These are phyloP conservation scores for Apodemia zela DNA, from an alignment of 2,888 invertebrate genomes.

Conservation along the genomic window DNA sequence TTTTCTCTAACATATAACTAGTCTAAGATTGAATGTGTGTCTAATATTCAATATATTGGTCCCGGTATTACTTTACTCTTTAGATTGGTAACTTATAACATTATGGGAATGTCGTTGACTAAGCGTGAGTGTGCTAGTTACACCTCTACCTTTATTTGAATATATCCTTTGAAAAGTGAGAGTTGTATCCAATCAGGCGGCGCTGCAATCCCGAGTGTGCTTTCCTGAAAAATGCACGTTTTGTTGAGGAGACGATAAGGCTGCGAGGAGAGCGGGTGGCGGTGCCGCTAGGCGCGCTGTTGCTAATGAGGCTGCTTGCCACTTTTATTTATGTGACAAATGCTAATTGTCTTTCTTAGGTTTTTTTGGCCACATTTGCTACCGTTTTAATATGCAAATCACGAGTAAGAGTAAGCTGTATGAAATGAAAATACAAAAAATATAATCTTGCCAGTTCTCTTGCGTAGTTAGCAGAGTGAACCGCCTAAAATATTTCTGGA, in stretches of 20 bases:
- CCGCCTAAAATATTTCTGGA: no score
- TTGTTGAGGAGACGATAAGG: constrained; percentile 41
- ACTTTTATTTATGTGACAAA: constrained; percentile 75
- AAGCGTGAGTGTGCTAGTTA: no score
- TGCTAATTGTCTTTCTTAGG: constrained; percentile 54
- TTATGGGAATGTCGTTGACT: no score
- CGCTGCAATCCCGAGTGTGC: constrained; percentile 36
- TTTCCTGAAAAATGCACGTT: constrained; percentile 59
- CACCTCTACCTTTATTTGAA: no score
- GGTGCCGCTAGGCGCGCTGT: constrained; percentile 38
- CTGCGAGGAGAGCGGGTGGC: constrained; percentile 38
- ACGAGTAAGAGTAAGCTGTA: not conserved
- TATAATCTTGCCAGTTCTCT: no score
- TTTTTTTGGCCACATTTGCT: constrained; percentile 5
- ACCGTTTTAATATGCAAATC: not conserved
- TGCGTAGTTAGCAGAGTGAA: no score
- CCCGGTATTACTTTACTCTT: no score
- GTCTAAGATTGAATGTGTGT: not conserved
- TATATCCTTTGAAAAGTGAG: not conserved
- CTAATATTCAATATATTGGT: not conserved
- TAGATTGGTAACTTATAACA: no score
- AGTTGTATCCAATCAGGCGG: not conserved
- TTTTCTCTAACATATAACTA: no score
- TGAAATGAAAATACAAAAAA: no score
- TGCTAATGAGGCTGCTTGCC: constrained; percentile 68